Evolutionary conservation across 92 coral and sea anemone species (phyloP).

Genomic region (Porites evermanni): DNA sequence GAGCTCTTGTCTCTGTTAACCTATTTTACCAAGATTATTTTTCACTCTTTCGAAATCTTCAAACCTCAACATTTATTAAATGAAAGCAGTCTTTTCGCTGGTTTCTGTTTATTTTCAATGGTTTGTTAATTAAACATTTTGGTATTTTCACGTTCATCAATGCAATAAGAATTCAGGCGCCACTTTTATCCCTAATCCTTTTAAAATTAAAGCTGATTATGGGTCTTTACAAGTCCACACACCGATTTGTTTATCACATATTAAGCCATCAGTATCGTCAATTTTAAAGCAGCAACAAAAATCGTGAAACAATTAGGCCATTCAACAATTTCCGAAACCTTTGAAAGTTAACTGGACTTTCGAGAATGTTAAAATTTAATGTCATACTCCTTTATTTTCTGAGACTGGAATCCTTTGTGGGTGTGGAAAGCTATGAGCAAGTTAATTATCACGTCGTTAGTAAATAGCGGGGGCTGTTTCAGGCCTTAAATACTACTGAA

Average conservation of each 20-base stretch:
- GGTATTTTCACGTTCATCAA: background rate
- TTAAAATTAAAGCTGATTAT: conserved; percentile 9
- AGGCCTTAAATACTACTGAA: background rate
- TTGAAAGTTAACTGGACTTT: background rate
- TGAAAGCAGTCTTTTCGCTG: too few species aligned
- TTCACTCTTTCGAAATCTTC: too few species aligned
- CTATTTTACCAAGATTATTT: too few species aligned
- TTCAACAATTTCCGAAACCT: background rate
- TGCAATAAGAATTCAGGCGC: conserved; percentile 9
- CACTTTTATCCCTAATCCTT: background rate
- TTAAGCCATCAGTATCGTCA: background rate
- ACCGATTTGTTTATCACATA: background rate
- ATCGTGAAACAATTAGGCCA: background rate
- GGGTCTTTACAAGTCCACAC: background rate
- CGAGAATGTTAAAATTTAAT: too few species aligned
- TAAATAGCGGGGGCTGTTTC: background rate
- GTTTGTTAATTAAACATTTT: too few species aligned
- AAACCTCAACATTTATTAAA: too few species aligned
- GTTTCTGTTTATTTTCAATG: too few species aligned
- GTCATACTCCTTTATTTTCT: background rate
- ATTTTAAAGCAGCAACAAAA: background rate
- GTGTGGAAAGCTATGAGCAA: background rate
- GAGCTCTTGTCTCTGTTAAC: too few species aligned
- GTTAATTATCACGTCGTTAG: conserved; percentile 18
- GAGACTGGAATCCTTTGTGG: background rate